A percentile compares a stretch with the other conserved stretches of the same genome.
phyloP scores from a whole-genome alignment of 2,797 vertebrate genomes.

The Cichlasoma orientale region DNA sequence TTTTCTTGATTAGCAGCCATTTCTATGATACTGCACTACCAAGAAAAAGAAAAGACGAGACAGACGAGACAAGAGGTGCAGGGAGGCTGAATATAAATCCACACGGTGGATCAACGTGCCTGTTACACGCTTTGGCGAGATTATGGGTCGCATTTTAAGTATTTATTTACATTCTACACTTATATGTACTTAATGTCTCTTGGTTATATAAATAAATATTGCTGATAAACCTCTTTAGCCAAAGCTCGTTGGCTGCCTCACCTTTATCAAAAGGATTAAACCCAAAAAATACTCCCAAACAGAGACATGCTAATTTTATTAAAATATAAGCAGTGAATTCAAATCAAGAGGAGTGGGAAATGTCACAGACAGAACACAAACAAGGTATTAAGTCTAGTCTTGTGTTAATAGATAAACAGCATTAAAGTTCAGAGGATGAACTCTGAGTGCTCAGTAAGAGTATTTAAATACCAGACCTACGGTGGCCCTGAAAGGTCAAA shows the following conservation, averaged over 20 bases:
- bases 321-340: neutral
- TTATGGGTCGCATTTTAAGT: too few relatives aligned
- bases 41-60: too few relatives aligned
- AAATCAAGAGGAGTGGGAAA: neutral
- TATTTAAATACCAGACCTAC: neutral
- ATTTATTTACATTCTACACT: too few relatives aligned
- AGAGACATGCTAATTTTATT: neutral
- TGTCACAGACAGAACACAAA: neutral
- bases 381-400: neutral
- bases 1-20: too few relatives aligned
- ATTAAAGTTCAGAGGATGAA: neutral
- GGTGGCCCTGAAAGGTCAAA: too few relatives aligned
- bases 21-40: too few relatives aligned
- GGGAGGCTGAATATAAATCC: too few relatives aligned
- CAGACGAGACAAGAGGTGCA: too few relatives aligned
- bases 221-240: neutral
- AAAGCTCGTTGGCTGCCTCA: neutral
- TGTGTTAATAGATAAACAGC: neutral
- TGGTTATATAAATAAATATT: neutral
- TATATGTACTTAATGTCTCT: too few relatives aligned
- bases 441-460: neutral
- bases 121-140: too few relatives aligned
- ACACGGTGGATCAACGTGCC: too few relatives aligned
- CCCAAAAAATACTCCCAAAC: neutral
- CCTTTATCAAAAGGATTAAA: neutral